Conservation (phyloP, 2,888 invertebrate species). For the Siphonodentalium dalli region DNA sequence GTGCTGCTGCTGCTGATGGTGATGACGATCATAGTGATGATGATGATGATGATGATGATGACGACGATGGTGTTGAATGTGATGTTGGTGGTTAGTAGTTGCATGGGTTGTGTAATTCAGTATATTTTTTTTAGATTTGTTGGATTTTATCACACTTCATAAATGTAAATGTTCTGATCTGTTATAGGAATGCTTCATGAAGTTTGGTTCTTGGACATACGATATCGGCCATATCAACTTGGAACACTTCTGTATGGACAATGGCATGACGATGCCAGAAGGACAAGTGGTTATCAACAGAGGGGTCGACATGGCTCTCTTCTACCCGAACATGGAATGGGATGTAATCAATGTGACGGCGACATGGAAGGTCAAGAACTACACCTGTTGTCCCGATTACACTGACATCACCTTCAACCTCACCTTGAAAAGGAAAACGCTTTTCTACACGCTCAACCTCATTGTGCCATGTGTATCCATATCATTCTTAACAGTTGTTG, state of each 20-base stretch:
- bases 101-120: too few relatives aligned
- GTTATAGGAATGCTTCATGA: slow-evolving; percentile 99
- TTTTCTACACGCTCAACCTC: slow-evolving; percentile 96
- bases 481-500: slow-evolving; percentile 92
- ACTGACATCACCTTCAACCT: slow-evolving; percentile 63
- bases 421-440: slow-evolving; percentile 68
- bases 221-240: slow-evolving; percentile 80
- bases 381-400: slow-evolving; percentile 60
- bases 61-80: not conserved
- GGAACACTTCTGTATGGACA: not conserved
- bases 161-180: too few relatives aligned
- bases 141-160: too few relatives aligned
- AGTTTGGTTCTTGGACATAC: slow-evolving; percentile 99
- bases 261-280: too few relatives aligned
- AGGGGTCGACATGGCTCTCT: slow-evolving; percentile 58
- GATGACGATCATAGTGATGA: not conserved
- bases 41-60: not conserved
- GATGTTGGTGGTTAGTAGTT: not conserved
- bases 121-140: too few relatives aligned
- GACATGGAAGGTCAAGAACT: slow-evolving; percentile 67
- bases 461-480: slow-evolving; percentile 96
- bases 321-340: slow-evolving; percentile 53
- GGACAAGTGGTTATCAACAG: slow-evolving; percentile 23
- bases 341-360: slow-evolving; percentile 70
- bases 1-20: not conserved